phyloP scores from a whole-genome alignment of 2,797 vertebrate species.

The Yasuhikotakia modesta region DNA sequence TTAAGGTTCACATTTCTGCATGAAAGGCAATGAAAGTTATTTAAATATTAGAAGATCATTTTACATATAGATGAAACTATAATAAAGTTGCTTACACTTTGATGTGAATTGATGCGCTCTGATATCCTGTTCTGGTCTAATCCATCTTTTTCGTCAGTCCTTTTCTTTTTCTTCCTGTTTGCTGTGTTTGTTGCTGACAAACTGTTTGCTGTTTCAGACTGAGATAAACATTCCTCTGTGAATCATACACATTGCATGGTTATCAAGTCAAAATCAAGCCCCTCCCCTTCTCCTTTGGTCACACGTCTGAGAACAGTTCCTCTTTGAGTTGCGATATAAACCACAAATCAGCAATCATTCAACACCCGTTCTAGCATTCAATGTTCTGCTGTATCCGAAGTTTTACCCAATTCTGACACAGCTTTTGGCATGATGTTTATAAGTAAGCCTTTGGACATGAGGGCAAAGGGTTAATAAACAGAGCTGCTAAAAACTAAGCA shows the following conservation, averaged over 20 bases:
- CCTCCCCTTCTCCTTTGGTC: slow-evolving; percentile 65
- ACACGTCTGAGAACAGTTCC: slow-evolving; percentile 63
- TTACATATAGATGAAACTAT: not conserved
- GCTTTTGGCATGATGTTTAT: slow-evolving; percentile 6
- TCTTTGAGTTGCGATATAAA: slow-evolving; percentile 60
- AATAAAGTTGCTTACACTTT: slow-evolving; percentile 51
- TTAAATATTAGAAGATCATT: not conserved
- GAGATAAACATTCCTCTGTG: slow-evolving; percentile 13
- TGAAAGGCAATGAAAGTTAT: too few relatives aligned
- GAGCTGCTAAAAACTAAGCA: too few relatives aligned
- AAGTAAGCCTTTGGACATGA: not conserved
- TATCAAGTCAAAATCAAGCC: slow-evolving; percentile 68
- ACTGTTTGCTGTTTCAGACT: slow-evolving; percentile 30
- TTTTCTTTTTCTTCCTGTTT: not conserved
- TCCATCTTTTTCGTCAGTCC: slow-evolving; percentile 56
- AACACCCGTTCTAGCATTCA: not conserved
- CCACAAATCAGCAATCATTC: slow-evolving; percentile 39
- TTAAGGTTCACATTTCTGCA: too few relatives aligned
- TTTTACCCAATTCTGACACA: not conserved
- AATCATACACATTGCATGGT: slow-evolving; percentile 35
- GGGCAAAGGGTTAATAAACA: not conserved
- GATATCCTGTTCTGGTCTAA: slow-evolving; percentile 47
- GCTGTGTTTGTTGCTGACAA: slow-evolving; percentile 6
- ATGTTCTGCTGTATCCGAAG: too few relatives aligned
- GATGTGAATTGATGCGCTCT: slow-evolving; percentile 24